A percentile compares a stretch with the other conserved stretches of the same genome.
Evolutionary conservation across 2,888 invertebrate genomes (phyloP).

Genomic region (Anthophora plumipes): DNA sequence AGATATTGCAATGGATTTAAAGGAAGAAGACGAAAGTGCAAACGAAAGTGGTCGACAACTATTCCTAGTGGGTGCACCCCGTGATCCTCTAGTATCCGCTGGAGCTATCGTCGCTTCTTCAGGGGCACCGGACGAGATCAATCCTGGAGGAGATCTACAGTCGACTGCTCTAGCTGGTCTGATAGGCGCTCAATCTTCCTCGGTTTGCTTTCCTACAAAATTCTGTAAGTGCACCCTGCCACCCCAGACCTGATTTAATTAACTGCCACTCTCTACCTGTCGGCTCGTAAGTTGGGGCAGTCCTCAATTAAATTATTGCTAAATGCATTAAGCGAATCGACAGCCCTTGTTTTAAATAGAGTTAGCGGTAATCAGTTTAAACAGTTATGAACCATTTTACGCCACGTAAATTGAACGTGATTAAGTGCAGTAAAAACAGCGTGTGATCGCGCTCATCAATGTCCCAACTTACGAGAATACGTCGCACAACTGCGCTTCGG

Average conservation of each 20-base stretch:
- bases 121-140: slow-evolving; percentile 77
- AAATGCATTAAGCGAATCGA: slow-evolving; percentile 83
- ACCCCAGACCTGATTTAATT: slow-evolving; percentile 80
- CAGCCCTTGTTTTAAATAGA: slow-evolving; percentile 80
- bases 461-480: too few species aligned
- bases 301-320: slow-evolving; percentile 84
- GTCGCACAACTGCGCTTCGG: not conserved
- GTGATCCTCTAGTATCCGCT: slow-evolving; percentile 82
- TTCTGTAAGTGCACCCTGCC: slow-evolving; percentile 81
- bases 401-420: slow-evolving; percentile 34
- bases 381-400: slow-evolving; percentile 76
- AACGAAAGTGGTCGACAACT: slow-evolving; percentile 78
- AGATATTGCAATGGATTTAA: slow-evolving; percentile 78
- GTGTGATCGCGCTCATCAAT: not conserved
- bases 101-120: slow-evolving; percentile 79
- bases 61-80: slow-evolving; percentile 80
- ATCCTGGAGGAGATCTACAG: slow-evolving; percentile 78
- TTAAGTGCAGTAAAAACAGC: slow-evolving; percentile 21
- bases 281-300: slow-evolving; percentile 76
- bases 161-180: slow-evolving; percentile 81
- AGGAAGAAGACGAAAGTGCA: slow-evolving; percentile 79
- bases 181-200: slow-evolving; percentile 82
- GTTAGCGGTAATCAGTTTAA: slow-evolving; percentile 82
- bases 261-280: slow-evolving; percentile 74
- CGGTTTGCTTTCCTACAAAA: slow-evolving; percentile 83